Evolutionary conservation across 2,888 invertebrate genomes (phyloP), one percentile per base, ranked within the genome.

Genomic region (Periphyllus acericola): DNA sequence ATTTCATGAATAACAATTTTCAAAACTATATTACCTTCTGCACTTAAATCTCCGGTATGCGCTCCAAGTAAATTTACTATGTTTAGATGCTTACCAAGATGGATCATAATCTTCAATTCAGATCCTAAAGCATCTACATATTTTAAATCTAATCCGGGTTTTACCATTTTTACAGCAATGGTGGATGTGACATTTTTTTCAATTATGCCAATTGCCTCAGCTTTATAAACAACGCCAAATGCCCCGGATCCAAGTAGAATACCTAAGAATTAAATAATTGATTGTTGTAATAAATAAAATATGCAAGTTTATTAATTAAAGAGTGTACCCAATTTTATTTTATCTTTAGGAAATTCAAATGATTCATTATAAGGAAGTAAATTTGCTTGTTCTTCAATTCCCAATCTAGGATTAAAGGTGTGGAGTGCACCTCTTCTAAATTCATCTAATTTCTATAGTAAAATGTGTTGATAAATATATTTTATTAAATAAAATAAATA

Each of bases 121-220:
- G 97, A 96, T 40, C 96, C 95, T 72, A 99, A 92, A 0, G 98
- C 97, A 91, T 95, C 95, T 89, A 98, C 95, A 90, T 96, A 95
- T 90, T 95, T 94, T 71, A 94, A 94, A 91, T 98, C 97, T 0
- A 96, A 96, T 76, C 95, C 95, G 90, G 95, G 95, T 92, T 97
- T 97, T 6, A 98, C 96, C 96, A 96, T 98, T 93, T 99, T 99
- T 0, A 98, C 98, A 0, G 99, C 98, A 0, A 98, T 98, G 0
- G 94, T 95, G 0, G 96, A 95, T 9, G 93, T 93, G 72, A 94
- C 93, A 91, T 96, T 96, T 0, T 94, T 94, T 74, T 94, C 94
- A 29, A 94, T 92, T 75, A 98, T 96, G 2, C 96, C 96, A 83
- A 94, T 93, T 0, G 98, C 98, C 90, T 94, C 93, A 1, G 95